These are phyloP conservation scores for Disparrhopalites patrizii DNA, from an alignment of 2,888 invertebrate species.

Conservation along the genomic window DNA sequence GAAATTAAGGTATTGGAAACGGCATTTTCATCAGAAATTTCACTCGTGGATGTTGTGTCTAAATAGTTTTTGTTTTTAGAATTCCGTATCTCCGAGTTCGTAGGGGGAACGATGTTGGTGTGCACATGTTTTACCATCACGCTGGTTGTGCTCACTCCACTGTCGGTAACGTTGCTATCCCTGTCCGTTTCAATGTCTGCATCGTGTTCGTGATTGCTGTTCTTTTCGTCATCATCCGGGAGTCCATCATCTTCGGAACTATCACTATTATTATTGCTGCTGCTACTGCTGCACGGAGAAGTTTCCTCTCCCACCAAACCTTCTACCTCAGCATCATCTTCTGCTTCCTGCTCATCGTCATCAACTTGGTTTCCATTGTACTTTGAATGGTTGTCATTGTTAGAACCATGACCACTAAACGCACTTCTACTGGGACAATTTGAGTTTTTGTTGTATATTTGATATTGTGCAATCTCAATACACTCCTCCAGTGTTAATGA, in stretches of 20 bases:
- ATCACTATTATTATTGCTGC: neutral
- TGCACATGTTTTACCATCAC: no score
- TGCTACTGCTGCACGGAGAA: neutral
- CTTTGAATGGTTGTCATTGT: neutral
- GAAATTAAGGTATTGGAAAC: no score
- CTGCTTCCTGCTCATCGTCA: neutral
- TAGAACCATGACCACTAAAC: constrained; percentile 8
- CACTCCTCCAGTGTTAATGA: constrained; percentile 5
- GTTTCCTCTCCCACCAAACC: constrained; percentile 18
- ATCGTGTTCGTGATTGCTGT: constrained; percentile 10
- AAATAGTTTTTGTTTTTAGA: no score
- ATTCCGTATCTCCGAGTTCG: no score
- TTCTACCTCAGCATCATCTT: constrained; percentile 10
- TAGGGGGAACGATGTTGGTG: no score
- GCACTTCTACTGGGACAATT: neutral
- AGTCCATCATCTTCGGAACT: constrained; percentile 16
- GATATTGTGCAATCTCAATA: constrained; percentile 12
- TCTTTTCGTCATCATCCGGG: constrained; percentile 12
- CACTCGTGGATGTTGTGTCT: no score
- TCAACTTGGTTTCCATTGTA: neutral
- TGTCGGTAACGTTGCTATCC: constrained; percentile 29
- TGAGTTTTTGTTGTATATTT: constrained; percentile 1
- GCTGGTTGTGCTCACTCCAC: constrained; percentile 28
- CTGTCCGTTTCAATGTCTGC: constrained; percentile 19
- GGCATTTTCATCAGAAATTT: no score